These are phyloP conservation scores for Chaunax sp. DNA, from an alignment of 2,797 vertebrate genomes.

Conservation along the genomic window DNA sequence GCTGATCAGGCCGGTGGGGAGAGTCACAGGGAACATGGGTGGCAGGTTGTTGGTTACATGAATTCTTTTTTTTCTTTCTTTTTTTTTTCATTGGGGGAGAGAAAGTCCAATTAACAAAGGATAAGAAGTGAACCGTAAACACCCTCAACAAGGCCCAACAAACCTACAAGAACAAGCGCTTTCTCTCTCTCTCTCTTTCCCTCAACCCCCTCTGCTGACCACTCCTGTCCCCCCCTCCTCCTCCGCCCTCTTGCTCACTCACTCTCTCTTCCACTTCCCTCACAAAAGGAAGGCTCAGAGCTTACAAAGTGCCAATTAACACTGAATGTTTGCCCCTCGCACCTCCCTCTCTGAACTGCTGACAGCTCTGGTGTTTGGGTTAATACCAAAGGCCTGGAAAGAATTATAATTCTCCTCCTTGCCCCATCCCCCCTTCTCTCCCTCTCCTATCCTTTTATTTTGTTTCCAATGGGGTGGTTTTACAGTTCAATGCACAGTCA, in stretches of 20 bases:
- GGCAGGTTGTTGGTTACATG: slow-evolving; percentile 75
- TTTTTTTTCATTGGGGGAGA: slow-evolving; percentile 74
- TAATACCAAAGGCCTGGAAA: slow-evolving; percentile 89
- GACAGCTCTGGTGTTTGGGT: slow-evolving; percentile 90
- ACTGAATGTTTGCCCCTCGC: slow-evolving; percentile 87
- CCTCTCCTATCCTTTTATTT: slow-evolving; percentile 85
- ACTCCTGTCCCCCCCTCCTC: slow-evolving; percentile 33
- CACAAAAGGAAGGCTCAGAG: slow-evolving; percentile 86
- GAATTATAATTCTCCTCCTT: slow-evolving; percentile 88
- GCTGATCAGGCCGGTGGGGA: slow-evolving; percentile 57
- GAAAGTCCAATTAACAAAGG: slow-evolving; percentile 89
- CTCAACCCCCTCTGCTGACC: slow-evolving; percentile 54
- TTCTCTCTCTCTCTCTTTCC: slow-evolving; percentile 58
- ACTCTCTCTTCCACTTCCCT: slow-evolving; percentile 77
- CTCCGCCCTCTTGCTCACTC: slow-evolving; percentile 52
- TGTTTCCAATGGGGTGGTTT: slow-evolving; percentile 87
- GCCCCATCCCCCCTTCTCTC: slow-evolving; percentile 64
- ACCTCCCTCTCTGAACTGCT: slow-evolving; percentile 85
- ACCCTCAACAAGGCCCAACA: slow-evolving; percentile 86
- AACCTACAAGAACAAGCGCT: slow-evolving; percentile 83
- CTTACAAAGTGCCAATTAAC: slow-evolving; percentile 91
- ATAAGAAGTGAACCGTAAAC: slow-evolving; percentile 90
- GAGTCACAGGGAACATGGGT: slow-evolving; percentile 73
- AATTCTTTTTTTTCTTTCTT: slow-evolving; percentile 74
- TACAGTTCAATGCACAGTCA: slow-evolving; percentile 90